phyloP scores from a whole-genome alignment of 2,888 invertebrate genomes.

The Morinoia aosen region DNA sequence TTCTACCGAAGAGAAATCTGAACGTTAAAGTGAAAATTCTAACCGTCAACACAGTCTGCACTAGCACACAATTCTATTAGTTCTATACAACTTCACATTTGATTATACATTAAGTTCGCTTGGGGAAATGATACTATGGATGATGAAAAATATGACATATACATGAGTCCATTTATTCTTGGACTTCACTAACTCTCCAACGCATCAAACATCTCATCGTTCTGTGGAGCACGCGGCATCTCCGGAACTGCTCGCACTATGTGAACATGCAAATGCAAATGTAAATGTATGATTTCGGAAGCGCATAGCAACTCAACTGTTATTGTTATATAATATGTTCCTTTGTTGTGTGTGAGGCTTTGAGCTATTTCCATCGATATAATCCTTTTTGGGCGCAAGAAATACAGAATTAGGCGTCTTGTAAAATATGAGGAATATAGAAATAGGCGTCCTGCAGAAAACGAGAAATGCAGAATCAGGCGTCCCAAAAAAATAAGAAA shows the following conservation, averaged over 20 bases:
- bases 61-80: background rate
- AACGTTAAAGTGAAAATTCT: background rate
- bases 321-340: background rate
- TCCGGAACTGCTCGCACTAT: background rate
- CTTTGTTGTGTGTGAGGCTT: background rate
- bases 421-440: background rate
- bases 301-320: background rate
- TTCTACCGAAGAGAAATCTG: background rate
- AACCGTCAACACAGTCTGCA: background rate
- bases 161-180: background rate
- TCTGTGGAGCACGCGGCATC: background rate
- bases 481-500: too few species aligned
- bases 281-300: background rate
- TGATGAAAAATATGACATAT: slow-evolving; percentile 8
- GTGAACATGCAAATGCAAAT: background rate
- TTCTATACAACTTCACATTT: background rate
- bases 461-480: too few species aligned
- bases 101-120: background rate
- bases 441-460: background rate
- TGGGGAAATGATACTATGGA: background rate
- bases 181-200: background rate
- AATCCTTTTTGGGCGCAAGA: too few species aligned
- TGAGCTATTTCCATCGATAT: background rate
- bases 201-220: background rate
- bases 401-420: background rate